These are phyloP conservation scores for Hemicentrotus pulcherrimus DNA, from an alignment of 35 echinoderm and acorn worm genomes.

Conservation along the genomic window DNA sequence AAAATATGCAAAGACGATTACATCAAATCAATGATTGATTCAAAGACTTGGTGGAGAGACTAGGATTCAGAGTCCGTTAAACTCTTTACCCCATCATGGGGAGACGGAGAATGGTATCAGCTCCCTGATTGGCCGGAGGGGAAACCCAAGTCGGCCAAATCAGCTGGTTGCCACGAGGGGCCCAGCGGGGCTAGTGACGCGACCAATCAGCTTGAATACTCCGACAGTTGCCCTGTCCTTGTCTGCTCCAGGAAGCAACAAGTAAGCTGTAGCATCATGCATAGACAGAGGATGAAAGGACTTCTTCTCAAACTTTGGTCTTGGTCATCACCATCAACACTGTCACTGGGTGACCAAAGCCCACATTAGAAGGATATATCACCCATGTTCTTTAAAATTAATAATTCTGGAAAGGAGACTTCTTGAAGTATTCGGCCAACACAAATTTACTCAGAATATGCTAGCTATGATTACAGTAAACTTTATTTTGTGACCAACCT, in stretches of 20 bases:
- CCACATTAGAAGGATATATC: background rate
- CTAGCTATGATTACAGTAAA: too few relatives aligned
- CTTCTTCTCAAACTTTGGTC: too few relatives aligned
- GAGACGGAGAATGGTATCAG: background rate
- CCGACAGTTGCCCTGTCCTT: conserved; percentile 15
- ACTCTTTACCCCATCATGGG: conserved; percentile 16
- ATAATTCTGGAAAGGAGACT: too few relatives aligned
- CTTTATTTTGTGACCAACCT: background rate
- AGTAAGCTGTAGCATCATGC: background rate
- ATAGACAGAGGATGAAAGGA: too few relatives aligned
- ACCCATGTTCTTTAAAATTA: background rate
- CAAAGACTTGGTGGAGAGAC: background rate
- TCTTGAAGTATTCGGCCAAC: too few relatives aligned
- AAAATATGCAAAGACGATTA: too few relatives aligned
- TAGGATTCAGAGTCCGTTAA: background rate
- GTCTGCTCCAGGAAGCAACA: background rate
- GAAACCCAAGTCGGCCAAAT: background rate
- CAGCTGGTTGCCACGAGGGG: background rate
- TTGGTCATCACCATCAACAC: too few relatives aligned
- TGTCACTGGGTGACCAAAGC: too few relatives aligned
- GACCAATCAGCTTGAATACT: background rate
- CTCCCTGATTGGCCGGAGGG: background rate
- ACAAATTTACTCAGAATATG: too few relatives aligned
- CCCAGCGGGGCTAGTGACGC: background rate
- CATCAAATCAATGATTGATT: background rate